Evolutionary conservation across 2,113 vertebrate species (phyloP).

Genomic region (Neotoma lepida): DNA sequence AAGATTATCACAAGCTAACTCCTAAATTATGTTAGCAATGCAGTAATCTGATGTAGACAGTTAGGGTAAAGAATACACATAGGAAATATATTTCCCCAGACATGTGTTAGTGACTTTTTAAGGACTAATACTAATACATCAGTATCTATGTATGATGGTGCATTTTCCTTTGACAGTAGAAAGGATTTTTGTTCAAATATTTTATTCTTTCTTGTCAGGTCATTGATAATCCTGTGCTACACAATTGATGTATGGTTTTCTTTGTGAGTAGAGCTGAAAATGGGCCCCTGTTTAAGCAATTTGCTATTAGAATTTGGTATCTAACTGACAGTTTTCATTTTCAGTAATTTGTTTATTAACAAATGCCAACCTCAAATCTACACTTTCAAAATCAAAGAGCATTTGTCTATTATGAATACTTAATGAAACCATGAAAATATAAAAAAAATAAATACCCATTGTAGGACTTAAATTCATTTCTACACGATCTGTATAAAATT

Average conservation of each 20-base stretch:
- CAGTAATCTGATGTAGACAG: slow-evolving; percentile 29
- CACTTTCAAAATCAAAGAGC: slow-evolving; percentile 4
- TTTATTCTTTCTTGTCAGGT: not conserved
- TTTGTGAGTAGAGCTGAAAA: not conserved
- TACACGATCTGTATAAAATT: slow-evolving; percentile 26
- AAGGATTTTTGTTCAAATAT: not conserved
- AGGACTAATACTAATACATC: not conserved
- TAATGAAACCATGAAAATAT: slow-evolving; percentile 47
- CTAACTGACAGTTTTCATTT: not conserved
- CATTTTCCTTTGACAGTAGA: slow-evolving; percentile 29
- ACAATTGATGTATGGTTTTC: not conserved
- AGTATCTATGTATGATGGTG: not conserved
- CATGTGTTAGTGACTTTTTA: slow-evolving; percentile 37
- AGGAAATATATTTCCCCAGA: slow-evolving; percentile 1
- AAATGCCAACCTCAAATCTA: not conserved
- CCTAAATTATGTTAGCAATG: slow-evolving; percentile 22
- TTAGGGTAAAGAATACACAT: slow-evolving; percentile 6
- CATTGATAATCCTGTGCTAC: not conserved
- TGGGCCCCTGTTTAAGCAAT: slow-evolving; percentile 14
- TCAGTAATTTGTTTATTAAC: slow-evolving; percentile 43
- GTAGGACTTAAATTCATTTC: slow-evolving; percentile 40
- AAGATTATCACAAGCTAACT: not conserved
- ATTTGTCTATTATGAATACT: slow-evolving; percentile 42
- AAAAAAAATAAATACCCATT: not conserved
- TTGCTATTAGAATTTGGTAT: slow-evolving; percentile 14